Evolutionary conservation across 2,113 vertebrate species (phyloP), one percentile per base, ranked within the genome.

Genomic region (Lepus europaeus): DNA sequence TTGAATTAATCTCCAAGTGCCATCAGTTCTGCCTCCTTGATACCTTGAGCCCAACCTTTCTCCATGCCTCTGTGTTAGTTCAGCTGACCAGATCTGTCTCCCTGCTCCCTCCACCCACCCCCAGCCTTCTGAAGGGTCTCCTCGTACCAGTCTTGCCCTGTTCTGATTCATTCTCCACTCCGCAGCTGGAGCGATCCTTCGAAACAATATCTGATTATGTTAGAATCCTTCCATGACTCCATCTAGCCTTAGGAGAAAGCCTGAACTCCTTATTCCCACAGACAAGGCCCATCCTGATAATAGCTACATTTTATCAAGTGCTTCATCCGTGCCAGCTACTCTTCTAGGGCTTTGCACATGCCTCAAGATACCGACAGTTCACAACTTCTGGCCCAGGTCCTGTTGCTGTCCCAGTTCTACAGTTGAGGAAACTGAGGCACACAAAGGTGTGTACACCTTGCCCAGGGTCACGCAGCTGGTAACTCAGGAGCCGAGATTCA

Each of bases 181-280:
- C 61, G 69, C 91, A 92, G 73, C 89, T 96, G 89, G 86, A 90
- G 31, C 27, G 33, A 19, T 73, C 69, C 64, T 86, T 91, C 9
- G 3, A 74, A 92, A 96, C 78, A 92, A 53, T 74, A 87, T 92
- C 95, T 91, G 89, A 94, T 96, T 91, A 72, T 95, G 82, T 94
- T 86, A 45, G 70, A 92, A 90, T 83, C 79, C 86, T 85, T 94
- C 90, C 88, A 0, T 79, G 93, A 85, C 89, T 97, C 68, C 36
- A 4, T 66, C 85, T 92, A 45, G 82, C 93, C 93, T 90, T 56
- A 90, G 93, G 90, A 85, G 73, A 92, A 76, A 70, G 89, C 88
- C 94, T 89, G 22, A 95, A 74, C 51, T 90, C 51, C 45, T 87
- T 70, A 76, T 63, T n/a, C 51, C 3, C 29, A 82, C 78, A 90